These are phyloP conservation scores for Campoletis raptor DNA, from an alignment of 2,888 invertebrate species.

Conservation along the genomic window DNA sequence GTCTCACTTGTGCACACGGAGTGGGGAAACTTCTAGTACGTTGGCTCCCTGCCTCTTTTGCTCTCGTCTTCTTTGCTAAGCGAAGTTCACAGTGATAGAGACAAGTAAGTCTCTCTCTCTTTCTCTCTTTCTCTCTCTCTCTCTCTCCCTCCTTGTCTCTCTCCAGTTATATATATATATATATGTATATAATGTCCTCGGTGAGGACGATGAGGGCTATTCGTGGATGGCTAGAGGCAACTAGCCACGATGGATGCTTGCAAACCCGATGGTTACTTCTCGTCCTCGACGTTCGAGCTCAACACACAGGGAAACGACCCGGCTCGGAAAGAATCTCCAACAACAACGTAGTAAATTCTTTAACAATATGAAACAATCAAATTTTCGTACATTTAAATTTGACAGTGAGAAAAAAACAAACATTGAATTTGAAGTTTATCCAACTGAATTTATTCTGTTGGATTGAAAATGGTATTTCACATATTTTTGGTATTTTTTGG, in stretches of 20 bases:
- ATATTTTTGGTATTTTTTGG: no score
- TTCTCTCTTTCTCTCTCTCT: background rate
- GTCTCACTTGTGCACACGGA: conserved; percentile 50
- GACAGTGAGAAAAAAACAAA: background rate
- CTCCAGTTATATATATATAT: conserved; percentile 17
- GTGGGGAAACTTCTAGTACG: conserved; percentile 45
- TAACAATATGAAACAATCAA: background rate
- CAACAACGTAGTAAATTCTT: background rate
- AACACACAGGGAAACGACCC: conserved; percentile 73
- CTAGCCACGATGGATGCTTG: conserved; percentile 66
- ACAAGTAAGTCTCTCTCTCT: conserved; percentile 12
- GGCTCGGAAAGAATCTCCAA: conserved; percentile 16
- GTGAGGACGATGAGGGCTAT: conserved; percentile 55
- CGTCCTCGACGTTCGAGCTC: conserved; percentile 63
- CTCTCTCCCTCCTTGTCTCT: background rate
- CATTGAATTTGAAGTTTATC: no score
- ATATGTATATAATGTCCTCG: conserved; percentile 12
- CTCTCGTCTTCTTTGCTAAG: conserved; percentile 40
- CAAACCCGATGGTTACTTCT: conserved; percentile 62
- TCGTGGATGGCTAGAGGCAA: conserved; percentile 64
- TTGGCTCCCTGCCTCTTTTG: conserved; percentile 39
- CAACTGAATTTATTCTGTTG: background rate
- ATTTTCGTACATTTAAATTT: background rate
- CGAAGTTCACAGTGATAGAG: conserved; percentile 36
- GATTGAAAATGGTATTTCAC: no score